phyloP scores from a whole-genome alignment of 2,888 invertebrate genomes.

The Tetragonisca angustula region DNA sequence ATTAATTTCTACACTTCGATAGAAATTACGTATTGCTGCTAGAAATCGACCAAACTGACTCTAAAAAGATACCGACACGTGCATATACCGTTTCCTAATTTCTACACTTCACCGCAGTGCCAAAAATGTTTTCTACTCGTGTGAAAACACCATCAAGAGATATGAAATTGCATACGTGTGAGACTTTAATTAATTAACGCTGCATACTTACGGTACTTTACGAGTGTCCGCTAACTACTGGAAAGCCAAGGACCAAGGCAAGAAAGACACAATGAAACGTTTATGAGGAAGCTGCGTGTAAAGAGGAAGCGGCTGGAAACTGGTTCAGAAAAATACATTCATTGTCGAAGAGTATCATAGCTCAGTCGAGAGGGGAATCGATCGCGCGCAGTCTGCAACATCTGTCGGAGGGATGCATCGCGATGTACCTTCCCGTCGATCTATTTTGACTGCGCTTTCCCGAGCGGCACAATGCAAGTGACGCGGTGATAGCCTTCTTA shows the following conservation, averaged over 20 bases:
- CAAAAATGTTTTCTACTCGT: no score
- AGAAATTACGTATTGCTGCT: no score
- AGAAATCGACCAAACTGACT: no score
- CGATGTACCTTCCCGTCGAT: conserved; percentile 37
- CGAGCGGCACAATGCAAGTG: conserved; percentile 20
- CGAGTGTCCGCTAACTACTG: no score
- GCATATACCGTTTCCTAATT: no score
- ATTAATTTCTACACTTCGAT: no score
- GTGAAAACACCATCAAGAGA: no score
- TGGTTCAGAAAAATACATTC: conserved; percentile 57
- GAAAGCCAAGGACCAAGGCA: background rate
- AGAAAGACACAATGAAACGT: background rate
- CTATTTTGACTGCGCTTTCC: conserved; percentile 30
- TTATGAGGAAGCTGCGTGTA: conserved; percentile 5
- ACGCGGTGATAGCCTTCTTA: conserved; percentile 12
- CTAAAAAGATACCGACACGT: no score
- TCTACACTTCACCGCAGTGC: no score
- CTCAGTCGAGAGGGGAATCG: conserved; percentile 36
- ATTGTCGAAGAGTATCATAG: conserved; percentile 30
- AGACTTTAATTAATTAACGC: no score
- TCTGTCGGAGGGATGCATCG: conserved; percentile 42
- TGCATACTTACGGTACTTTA: no score
- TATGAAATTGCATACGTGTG: no score
- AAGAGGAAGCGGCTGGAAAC: conserved; percentile 28
- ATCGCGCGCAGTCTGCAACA: conserved; percentile 42